Conservation (phyloP, 37 sponge, comb jelly and placozoan genomes). For the Axinella damicornis region DNA sequence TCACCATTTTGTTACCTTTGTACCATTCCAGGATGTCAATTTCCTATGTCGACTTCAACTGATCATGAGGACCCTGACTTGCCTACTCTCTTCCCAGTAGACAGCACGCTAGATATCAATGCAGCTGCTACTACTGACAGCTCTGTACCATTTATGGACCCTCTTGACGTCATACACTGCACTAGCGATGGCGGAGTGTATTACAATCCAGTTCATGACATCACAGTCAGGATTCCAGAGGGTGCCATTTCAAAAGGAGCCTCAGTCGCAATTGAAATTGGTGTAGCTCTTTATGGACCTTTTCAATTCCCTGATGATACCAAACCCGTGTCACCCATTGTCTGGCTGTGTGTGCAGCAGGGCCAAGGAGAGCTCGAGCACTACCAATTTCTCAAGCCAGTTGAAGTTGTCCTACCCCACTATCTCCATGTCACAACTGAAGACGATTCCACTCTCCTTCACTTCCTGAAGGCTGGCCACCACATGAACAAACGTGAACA, state of each 20-base stretch:
- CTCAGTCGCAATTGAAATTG: slow-evolving; percentile 6
- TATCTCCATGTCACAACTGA: background rate
- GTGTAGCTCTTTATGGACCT: background rate
- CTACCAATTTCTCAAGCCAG: slow-evolving; percentile 20
- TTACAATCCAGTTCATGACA: slow-evolving; percentile 4
- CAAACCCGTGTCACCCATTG: slow-evolving; percentile 20
- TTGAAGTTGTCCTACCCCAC: slow-evolving; percentile 8
- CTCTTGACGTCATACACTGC: too few species aligned
- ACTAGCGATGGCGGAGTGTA: slow-evolving; percentile 14
- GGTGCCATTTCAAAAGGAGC: slow-evolving; percentile 14
- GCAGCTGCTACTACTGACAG: too few species aligned
- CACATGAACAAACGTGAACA: background rate
- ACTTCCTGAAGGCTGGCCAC: slow-evolving; percentile 15
- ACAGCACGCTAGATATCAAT: too few species aligned
- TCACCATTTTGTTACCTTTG: too few species aligned
- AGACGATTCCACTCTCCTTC: background rate
- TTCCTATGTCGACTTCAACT: too few species aligned
- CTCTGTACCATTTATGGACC: too few species aligned
- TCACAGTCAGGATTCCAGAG: background rate
- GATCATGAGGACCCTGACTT: too few species aligned
- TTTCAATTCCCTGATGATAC: background rate
- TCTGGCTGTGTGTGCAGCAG: slow-evolving; percentile 20
- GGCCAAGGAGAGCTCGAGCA: background rate
- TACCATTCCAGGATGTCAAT: too few species aligned
- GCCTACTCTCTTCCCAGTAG: too few species aligned